Percentiles rank a stretch among this genome's conserved stretches.
phyloP scores from a whole-genome alignment of 2,113 vertebrate species.

The Puntigrus tetrazona region DNA sequence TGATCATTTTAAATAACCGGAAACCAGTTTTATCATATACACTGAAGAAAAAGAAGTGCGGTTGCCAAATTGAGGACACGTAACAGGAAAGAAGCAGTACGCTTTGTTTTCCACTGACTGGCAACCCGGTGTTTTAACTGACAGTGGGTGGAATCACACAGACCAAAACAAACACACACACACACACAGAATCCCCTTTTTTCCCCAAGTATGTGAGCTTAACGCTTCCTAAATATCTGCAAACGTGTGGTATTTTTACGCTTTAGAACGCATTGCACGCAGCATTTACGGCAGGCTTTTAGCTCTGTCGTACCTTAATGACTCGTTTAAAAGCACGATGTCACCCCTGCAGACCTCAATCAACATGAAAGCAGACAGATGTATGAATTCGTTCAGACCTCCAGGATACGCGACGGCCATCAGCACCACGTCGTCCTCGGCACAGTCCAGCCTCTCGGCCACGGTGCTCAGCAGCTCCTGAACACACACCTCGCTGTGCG shows the following conservation, averaged over 20 bases:
- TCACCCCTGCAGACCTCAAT: not conserved
- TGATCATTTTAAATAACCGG: not conserved
- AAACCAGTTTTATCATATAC: not conserved
- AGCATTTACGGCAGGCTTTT: not conserved
- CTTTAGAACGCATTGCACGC: not conserved
- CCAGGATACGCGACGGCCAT: slow-evolving; percentile 83
- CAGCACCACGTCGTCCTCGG: slow-evolving; percentile 82
- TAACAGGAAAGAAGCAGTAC: too few relatives aligned
- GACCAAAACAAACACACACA: not conserved
- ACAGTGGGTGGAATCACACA: not conserved
- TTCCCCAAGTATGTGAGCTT: not conserved
- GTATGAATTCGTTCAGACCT: slow-evolving; percentile 73
- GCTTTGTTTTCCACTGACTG: too few relatives aligned
- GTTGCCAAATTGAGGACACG: too few relatives aligned
- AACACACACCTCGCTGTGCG: slow-evolving; percentile 76
- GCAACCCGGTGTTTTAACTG: too few relatives aligned
- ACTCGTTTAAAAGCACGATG: not conserved
- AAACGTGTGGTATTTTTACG: too few relatives aligned
- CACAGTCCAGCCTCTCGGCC: slow-evolving; percentile 86
- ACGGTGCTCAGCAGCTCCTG: slow-evolving; percentile 87
- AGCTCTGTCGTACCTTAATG: not conserved
- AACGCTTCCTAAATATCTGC: too few relatives aligned
- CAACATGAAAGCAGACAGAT: not conserved
- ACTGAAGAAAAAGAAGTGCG: not conserved
- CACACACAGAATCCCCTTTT: not conserved